These are phyloP conservation scores for Etheostoma nigrum DNA, from an alignment of 2,797 vertebrate genomes.

Conservation along the genomic window DNA sequence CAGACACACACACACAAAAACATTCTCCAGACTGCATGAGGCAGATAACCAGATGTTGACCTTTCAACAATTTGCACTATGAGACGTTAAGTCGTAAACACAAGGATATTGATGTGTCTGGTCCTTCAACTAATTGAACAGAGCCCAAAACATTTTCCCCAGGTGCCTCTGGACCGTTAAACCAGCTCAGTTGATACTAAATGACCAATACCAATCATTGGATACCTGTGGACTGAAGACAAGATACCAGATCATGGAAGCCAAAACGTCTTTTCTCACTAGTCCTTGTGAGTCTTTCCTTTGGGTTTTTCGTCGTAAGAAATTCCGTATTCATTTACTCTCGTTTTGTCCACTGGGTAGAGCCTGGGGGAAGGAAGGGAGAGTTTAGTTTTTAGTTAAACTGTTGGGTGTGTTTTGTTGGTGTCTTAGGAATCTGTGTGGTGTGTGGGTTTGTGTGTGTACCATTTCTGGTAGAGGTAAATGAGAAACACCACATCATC, in stretches of 20 bases:
- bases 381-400: background rate
- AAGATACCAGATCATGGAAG: slow-evolving; percentile 23
- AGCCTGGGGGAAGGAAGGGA: slow-evolving; percentile 86
- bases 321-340: slow-evolving; percentile 96
- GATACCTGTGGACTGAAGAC: slow-evolving; percentile 10
- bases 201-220: background rate
- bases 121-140: slow-evolving; percentile 19
- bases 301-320: slow-evolving; percentile 92
- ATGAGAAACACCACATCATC: slow-evolving; percentile 97
- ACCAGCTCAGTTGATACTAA: slow-evolving; percentile 17
- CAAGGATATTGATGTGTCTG: slow-evolving; percentile 5
- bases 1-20: slow-evolving; percentile 2
- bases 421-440: background rate
- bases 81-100: slow-evolving; percentile 1
- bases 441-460: slow-evolving; percentile 36
- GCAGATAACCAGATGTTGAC: slow-evolving; percentile 3
- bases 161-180: slow-evolving; percentile 11
- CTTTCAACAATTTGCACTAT: slow-evolving; percentile 11
- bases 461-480: slow-evolving; percentile 99
- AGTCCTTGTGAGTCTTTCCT: slow-evolving; percentile 89
- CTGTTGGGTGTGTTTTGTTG: background rate
- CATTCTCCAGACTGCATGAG: background rate
- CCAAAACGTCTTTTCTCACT: slow-evolving; percentile 32
- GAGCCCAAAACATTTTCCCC: background rate
- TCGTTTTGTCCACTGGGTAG: slow-evolving; percentile 98